These are phyloP conservation scores for Pocillopora damicornis DNA, from an alignment of 64 coral and sea anemone species.

Conservation along the genomic window DNA sequence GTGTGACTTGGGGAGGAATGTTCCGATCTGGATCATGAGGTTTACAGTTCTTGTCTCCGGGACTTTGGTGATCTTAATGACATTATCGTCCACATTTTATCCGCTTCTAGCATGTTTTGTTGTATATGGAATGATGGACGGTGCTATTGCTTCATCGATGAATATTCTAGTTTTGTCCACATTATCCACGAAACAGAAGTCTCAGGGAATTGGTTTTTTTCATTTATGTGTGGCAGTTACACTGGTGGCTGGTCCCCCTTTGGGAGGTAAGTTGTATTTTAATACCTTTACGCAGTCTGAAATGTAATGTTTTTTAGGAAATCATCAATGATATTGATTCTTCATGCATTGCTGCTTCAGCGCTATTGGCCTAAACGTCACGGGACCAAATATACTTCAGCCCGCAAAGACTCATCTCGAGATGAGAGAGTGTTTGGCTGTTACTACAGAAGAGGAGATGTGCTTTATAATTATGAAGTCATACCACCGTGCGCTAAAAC, in stretches of 20 bases:
- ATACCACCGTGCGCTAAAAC: too few relatives aligned
- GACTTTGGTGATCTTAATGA: not conserved
- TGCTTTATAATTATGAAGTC: too few relatives aligned
- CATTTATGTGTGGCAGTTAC: not conserved
- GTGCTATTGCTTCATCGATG: not conserved
- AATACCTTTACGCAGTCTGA: too few relatives aligned
- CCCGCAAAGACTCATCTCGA: too few relatives aligned
- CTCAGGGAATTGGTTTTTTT: conserved; percentile 14
- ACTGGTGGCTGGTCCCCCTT: not conserved
- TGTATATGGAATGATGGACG: not conserved
- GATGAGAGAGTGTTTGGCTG: too few relatives aligned
- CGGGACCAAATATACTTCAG: too few relatives aligned
- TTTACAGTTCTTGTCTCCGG: not conserved
- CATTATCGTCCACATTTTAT: not conserved
- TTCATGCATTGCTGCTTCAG: too few relatives aligned
- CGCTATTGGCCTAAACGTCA: too few relatives aligned
- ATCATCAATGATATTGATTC: too few relatives aligned
- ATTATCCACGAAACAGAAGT: not conserved
- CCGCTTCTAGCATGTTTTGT: conserved; percentile 19
- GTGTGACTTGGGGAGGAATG: not conserved
- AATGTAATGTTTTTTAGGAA: too few relatives aligned
- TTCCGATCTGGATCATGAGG: not conserved
- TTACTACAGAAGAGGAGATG: too few relatives aligned
- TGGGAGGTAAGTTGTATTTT: not conserved
- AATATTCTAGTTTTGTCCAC: conserved; percentile 11